These are phyloP conservation scores for Eilema griseolum DNA, from an alignment of 2,888 invertebrate genomes.

Conservation along the genomic window DNA sequence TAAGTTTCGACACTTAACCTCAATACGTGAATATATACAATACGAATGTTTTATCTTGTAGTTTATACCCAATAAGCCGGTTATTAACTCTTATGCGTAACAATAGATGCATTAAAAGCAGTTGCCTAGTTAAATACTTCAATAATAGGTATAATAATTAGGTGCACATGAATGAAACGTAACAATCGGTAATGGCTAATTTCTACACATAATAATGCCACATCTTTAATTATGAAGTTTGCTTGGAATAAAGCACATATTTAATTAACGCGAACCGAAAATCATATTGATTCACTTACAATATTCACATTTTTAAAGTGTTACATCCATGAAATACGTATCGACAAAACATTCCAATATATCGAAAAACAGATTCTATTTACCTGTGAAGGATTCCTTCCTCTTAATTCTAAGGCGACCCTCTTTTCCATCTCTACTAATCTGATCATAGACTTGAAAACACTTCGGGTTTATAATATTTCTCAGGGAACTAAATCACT, in stretches of 20 bases:
- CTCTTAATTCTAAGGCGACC: slow-evolving; percentile 97
- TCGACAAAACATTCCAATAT: slow-evolving; percentile 86
- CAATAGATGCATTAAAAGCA: slow-evolving; percentile 28
- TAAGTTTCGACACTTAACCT: slow-evolving; percentile 83
- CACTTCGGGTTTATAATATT: slow-evolving; percentile 74
- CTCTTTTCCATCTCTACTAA: slow-evolving; percentile 94
- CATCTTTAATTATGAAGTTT: slow-evolving; percentile 69
- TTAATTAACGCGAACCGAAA: slow-evolving; percentile 34
- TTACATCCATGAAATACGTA: slow-evolving; percentile 81
- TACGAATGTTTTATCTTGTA: slow-evolving; percentile 53
- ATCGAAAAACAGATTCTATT: slow-evolving; percentile 80
- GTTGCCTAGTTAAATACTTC: slow-evolving; percentile 41
- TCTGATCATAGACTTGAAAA: slow-evolving; percentile 66
- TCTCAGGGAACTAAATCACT: slow-evolving; percentile 80
- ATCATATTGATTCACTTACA: slow-evolving; percentile 45
- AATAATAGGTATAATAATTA: slow-evolving; percentile 58
- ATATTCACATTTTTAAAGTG: slow-evolving; percentile 59
- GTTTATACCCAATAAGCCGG: slow-evolving; percentile 33
- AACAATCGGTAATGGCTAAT: slow-evolving; percentile 84
- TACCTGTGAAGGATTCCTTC: slow-evolving; percentile 96
- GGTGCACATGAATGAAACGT: slow-evolving; percentile 83
- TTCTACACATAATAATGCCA: slow-evolving; percentile 81
- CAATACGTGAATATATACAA: slow-evolving; percentile 74
- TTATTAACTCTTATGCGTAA: slow-evolving; percentile 24
- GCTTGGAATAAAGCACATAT: slow-evolving; percentile 47